Evolutionary conservation across 2,888 invertebrate species (phyloP).

Genomic region (Ectemnius continuus): DNA sequence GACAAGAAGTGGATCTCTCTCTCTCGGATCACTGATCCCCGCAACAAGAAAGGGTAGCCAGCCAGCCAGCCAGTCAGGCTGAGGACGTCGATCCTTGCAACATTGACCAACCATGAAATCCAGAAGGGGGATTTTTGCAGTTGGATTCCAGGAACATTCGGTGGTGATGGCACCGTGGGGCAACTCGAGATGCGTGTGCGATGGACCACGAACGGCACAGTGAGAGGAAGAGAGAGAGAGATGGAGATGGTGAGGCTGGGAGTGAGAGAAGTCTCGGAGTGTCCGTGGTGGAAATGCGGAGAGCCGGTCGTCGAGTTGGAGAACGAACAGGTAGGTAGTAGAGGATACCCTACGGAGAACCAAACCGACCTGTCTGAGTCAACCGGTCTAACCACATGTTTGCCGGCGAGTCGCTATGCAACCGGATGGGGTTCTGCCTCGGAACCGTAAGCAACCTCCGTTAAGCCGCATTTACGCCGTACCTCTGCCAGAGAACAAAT

Average conservation of each 20-base stretch:
- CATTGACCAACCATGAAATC: too few species aligned
- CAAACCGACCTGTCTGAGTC: conserved; percentile 64
- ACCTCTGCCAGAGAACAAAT: conserved; percentile 50
- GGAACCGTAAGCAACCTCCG: conserved; percentile 65
- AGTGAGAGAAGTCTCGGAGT: background rate
- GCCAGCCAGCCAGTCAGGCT: too few species aligned
- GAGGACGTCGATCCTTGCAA: too few species aligned
- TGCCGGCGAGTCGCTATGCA: conserved; percentile 66
- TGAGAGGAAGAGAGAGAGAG: conserved; percentile 1
- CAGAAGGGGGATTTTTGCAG: background rate
- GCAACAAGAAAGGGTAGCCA: too few species aligned
- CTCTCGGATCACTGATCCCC: too few species aligned
- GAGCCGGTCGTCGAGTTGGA: background rate
- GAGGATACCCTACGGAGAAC: conserved; percentile 41
- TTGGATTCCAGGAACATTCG: conserved; percentile 5
- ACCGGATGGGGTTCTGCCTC: conserved; percentile 60
- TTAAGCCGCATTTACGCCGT: conserved; percentile 65
- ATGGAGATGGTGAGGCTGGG: background rate
- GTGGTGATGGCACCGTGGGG: conserved; percentile 2
- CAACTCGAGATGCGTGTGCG: conserved; percentile 12
- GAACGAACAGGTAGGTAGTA: conserved; percentile 25
- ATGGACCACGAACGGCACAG: conserved; percentile 23
- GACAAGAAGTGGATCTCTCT: too few species aligned
- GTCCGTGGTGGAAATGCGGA: conserved; percentile 22
- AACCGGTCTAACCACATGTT: conserved; percentile 75